Percentiles rank a stretch among this genome's conserved stretches.
phyloP scores from a whole-genome alignment of 2,888 invertebrate genomes.

The Yponomeuta malinellus region DNA sequence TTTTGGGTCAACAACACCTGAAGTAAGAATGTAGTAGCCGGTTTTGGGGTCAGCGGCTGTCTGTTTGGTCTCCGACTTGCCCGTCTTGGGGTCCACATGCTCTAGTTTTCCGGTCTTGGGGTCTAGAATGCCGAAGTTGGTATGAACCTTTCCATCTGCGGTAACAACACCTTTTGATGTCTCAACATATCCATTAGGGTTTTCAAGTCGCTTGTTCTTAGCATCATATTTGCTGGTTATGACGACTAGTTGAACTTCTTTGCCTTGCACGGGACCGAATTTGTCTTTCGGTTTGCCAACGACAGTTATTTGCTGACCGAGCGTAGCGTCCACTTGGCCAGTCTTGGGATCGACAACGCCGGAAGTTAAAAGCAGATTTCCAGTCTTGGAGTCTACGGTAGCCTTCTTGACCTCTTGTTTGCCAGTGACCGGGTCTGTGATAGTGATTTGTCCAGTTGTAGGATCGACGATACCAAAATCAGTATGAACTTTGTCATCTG shows the following conservation, averaged over 20 bases:
- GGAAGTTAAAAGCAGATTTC: conserved; percentile 74
- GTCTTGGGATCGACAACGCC: conserved; percentile 75
- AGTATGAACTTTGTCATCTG: conserved; percentile 74
- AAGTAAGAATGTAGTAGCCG: conserved; percentile 71
- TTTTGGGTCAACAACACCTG: conserved; percentile 74
- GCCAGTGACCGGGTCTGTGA: conserved; percentile 77
- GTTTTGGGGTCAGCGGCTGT: conserved; percentile 73
- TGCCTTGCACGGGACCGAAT: conserved; percentile 53
- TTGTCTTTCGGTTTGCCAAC: conserved; percentile 61
- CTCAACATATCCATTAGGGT: conserved; percentile 72
- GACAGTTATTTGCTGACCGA: conserved; percentile 73
- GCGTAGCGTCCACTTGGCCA: conserved; percentile 68
- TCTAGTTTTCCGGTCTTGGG: conserved; percentile 73
- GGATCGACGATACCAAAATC: conserved; percentile 76
- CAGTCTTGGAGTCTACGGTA: conserved; percentile 78
- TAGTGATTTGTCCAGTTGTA: conserved; percentile 72
- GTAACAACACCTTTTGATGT: conserved; percentile 65
- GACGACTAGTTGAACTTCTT: conserved; percentile 69
- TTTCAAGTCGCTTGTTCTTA: conserved; percentile 73
- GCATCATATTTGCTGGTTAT: conserved; percentile 76
- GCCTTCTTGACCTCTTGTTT: conserved; percentile 79
- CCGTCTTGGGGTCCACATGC: conserved; percentile 74
- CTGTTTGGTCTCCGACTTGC: conserved; percentile 75
- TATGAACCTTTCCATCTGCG: conserved; percentile 67
- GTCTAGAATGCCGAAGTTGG: conserved; percentile 74